Base-by-base conservation (phyloP, 1,140 invertebrate genomes). In the Littorina saxatilis region DNA sequence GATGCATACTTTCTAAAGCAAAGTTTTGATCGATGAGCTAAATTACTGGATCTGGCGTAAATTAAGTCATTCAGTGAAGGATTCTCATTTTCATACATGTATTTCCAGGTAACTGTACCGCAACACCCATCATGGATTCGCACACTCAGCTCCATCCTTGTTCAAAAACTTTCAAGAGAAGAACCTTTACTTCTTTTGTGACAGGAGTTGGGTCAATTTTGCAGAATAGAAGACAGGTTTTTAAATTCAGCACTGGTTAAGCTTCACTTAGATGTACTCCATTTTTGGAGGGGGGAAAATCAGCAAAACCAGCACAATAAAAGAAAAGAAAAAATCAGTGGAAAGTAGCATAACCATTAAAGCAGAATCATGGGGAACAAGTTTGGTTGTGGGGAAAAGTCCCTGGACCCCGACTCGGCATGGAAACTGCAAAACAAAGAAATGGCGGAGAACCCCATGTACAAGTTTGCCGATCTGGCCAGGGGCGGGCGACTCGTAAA, bases 401-500 rank as follows among this genome's bases (percentile, higher is more conserved):
- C 76, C n/a, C 9, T 43, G 39, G 76, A 78, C 58, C 55, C 76
- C 2, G 93, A 93, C 77, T 91, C 92, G 11, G 92, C 92, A 75
- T 94, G 93, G 93, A 92, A 93, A 78, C 92, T 91, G 80, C 90
- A 93, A 83, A 93, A 94, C 84, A 87, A 91, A 61, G 93, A 93
- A 79, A 85, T 92, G 43, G 88, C 92, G 73, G 88, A 92, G 61
- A 94, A 94, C 82, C 92, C 92, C 40, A 87, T 93, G 50, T 94
- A 93, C 84, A 90, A 90, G 84, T 93, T 91, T 88, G 92, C 92
- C 11, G 91, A 92, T 74, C 87, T 93, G 23, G 84, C 89, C 58
- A 88, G 88, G 47, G 92, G 91, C 76, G 88, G 91, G 73, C 85
- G 97, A 96, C 90, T 98, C 95, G 74, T 93, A 81, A 91, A 96